Base-by-base conservation (phyloP, 37 sponge, comb jelly and placozoan genomes). In the Geodia barretti region DNA sequence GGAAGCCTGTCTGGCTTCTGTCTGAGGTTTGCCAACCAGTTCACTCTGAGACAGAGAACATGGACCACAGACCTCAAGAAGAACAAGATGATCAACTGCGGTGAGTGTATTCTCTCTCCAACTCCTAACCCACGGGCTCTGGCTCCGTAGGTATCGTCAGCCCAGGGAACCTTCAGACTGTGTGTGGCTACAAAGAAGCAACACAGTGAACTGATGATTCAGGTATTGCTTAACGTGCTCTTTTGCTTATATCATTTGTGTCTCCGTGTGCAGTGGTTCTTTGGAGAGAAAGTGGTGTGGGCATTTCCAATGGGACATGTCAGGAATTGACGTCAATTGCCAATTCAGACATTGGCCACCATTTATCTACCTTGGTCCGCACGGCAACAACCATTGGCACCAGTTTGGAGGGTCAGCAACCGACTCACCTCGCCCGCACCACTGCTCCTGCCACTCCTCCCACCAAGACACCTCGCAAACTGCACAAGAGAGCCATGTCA, bases 281-380 rank as follows among this genome's bases (percentile, higher is more conserved):
- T 72, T 24, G 88, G 78, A 39, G 88, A 79, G 69, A 80, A 76
- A 41, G 33, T 92, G 4, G 37, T 83, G 60, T 67, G 64, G 33
- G 80, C 77, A 67, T 92, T n/a, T 86, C 74, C 74, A 74, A 38
- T 92, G 84, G 83, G 60, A 81, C 72, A 92, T 87, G 82, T 79
- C 90, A 33, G 94, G 94, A 17, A 83, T 93, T 23, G 79, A 89
- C n/a, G 63, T 93, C 32, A 62, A 87, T n/a, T 25, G 69, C 90
- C 31, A 89, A 83, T 58, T 70, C 86, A 33, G 91, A 89, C 77
- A 89, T 93, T 74, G 94, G 94, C 0, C 81, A 60, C 9, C 84
- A 93, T 59, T 79, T 82, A 35, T 89, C 91, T 32, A 79, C 84
- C 24, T 75, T 94, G 29, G 85, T 87, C 30, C 73, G 74, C 28